Conservation (phyloP, 1,140 invertebrate species). For the Palaemon carinicauda region DNA sequence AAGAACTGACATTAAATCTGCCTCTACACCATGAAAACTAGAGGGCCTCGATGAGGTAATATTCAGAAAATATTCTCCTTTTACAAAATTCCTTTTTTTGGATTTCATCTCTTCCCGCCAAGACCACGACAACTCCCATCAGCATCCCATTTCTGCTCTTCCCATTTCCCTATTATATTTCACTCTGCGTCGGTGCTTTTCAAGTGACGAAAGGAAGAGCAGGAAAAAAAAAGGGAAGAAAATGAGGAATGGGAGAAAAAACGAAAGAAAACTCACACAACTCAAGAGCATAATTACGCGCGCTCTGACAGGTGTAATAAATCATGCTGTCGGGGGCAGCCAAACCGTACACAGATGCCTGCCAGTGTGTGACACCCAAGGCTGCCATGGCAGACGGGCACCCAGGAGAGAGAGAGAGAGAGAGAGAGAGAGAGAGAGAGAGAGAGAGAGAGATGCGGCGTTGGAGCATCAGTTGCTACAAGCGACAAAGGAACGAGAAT, state of each 20-base stretch:
- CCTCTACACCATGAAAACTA: too few species aligned
- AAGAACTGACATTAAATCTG: too few species aligned
- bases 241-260: not conserved
- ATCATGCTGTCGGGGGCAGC: slow-evolving; percentile 26
- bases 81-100: too few species aligned
- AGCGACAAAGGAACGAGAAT: not conserved
- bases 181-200: too few species aligned
- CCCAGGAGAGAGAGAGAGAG: not conserved
- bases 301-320: slow-evolving; percentile 14
- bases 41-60: too few species aligned
- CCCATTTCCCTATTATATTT: too few species aligned
- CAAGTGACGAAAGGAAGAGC: not conserved
- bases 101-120: too few species aligned
- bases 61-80: too few species aligned
- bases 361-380: not conserved
- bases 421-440: not conserved
- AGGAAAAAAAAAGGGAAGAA: not conserved
- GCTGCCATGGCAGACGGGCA: not conserved
- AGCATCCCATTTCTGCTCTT: too few species aligned
- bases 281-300: slow-evolving; percentile 15
- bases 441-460: not conserved
- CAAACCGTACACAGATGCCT: not conserved
- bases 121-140: not conserved
- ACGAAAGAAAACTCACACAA: slow-evolving; percentile 30
- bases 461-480: not conserved